Evolutionary conservation across 2,888 invertebrate genomes (phyloP), one percentile per base, ranked within the genome.

Genomic region (Polymixis flavicincta): DNA sequence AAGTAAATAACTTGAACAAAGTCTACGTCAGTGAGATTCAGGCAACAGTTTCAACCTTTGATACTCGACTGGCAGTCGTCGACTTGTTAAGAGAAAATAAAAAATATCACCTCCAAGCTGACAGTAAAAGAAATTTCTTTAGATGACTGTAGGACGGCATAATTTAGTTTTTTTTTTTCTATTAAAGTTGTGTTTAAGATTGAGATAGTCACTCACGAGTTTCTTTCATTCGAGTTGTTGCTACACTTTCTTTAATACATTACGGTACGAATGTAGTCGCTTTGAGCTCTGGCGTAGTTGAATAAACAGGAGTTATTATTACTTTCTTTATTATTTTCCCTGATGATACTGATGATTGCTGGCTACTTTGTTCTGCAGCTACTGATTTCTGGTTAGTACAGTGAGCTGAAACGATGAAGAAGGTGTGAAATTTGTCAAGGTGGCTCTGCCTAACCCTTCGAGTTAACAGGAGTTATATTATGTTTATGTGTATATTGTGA

Each of bases 1-100:
- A 93, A 95, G 93, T 93, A 94, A 95, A 95, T 95, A 95, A 93
- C 89, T 93, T 91, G 91, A 93, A 94, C 94, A 93, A 95, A 95
- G 93, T 94, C 93, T 92, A 89, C 91, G 92, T 92, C 92, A 92
- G 92, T 92, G 90, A 92, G 92, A 93, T 92, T 92, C 92, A 87
- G 89, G 89, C 87, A 87, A 88, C 89, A 87, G 87, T 91, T 91
- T 87, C 87, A 90, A 92, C 93, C 92, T 95, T 94, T 94, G 93
- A 94, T 92, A 91, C 90, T 89, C 82, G 86, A 88, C 88, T 85
- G 84, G 52, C 84, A 90, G 87, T 90, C 86, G 86, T 88, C 78
- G 84, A 90, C 87, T 92, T 89, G 86, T 88, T 85, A 91, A 91
- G 89, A 90, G 89, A 90, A 89, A 90, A 87, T 88, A 90, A 90